phyloP scores from a whole-genome alignment of 2,888 invertebrate genomes.

The Caenorhabditis sp. region DNA sequence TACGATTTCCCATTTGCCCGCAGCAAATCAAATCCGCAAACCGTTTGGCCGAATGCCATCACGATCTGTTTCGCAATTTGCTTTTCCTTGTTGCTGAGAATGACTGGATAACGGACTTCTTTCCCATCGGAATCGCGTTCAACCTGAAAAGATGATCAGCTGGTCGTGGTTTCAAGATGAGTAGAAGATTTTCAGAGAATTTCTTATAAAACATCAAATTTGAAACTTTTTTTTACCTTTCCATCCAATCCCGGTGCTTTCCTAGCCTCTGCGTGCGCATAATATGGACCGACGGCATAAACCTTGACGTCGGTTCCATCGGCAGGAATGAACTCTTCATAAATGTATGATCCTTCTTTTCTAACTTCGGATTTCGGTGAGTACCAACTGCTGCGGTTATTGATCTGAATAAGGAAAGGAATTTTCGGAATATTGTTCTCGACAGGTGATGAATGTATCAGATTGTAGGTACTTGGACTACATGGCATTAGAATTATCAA shows the following conservation, averaged over 20 bases:
- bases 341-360: conserved; percentile 98
- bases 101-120: conserved; percentile 97
- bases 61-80: conserved; percentile 98
- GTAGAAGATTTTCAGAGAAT: too few relatives aligned
- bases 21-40: conserved; percentile 98
- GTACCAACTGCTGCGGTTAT: conserved; percentile 98
- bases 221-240: conserved; percentile 53
- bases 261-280: conserved; percentile 98
- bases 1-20: conserved; percentile 98
- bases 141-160: too few relatives aligned
- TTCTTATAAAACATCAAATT: too few relatives aligned
- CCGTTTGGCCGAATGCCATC: conserved; percentile 90
- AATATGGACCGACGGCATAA: conserved; percentile 99
- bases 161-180: too few relatives aligned
- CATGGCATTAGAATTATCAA: too few relatives aligned
- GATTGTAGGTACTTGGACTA: too few relatives aligned
- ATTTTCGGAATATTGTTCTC: too few relatives aligned
- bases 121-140: conserved; percentile 96
- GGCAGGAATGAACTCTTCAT: conserved; percentile 99
- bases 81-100: conserved; percentile 97
- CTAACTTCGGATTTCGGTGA: conserved; percentile 93
- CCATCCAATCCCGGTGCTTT: conserved; percentile 90
- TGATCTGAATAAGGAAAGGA: conserved; percentile 88
- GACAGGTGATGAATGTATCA: too few relatives aligned
- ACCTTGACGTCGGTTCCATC: conserved; percentile 93